Evolutionary conservation across 2,113 vertebrate species (phyloP), one percentile per base, ranked within the genome.

Genomic region (Alosa alosa): DNA sequence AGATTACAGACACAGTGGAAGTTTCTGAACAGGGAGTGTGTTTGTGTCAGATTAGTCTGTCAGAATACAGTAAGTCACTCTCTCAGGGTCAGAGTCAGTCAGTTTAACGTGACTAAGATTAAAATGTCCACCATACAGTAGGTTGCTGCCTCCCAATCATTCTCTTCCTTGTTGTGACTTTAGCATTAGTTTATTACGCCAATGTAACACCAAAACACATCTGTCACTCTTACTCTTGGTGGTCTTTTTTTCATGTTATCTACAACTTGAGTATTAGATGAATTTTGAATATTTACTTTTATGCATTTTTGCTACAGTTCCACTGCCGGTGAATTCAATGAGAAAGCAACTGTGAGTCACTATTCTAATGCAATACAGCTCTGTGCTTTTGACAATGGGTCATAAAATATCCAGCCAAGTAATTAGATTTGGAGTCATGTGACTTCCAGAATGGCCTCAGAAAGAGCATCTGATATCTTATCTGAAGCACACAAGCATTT

Each of bases 371-470:
- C 25, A 72, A 72, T 36, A 31, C 25, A 72, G 64, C 64, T 72
- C 64, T 8, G 13, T 72, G 8, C 64, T 13, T 10, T 72, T 72
- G 64, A 36, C 64, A 72, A 36, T 72, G 25, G 60, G 6, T 68
- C 60, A 68, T 68, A 68, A 68, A 72, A 72, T 31, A 72, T 72
- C 25, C 25, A 13, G 13, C 31, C n/a, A 25, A 25, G 25, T 72
- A 72, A 72, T 72, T 72, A 72, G 25, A 72, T 72, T 72, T 72
- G 7, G n/a, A 72, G n/a, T 72, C 64, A 72, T 72, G 64, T 72
- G 64, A 72, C 64, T 72, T 72, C 64, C 64, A 72, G 64, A 72
- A 72, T 11, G 8, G 64, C 7, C 25, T 72, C 7, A 9, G 31
- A 72, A 72, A 72, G 64, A 25, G 64, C 64, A 72, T 25, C 64